These are phyloP conservation scores for Probosciger aterrimus DNA, from an alignment of 2,113 vertebrate species.

Conservation along the genomic window DNA sequence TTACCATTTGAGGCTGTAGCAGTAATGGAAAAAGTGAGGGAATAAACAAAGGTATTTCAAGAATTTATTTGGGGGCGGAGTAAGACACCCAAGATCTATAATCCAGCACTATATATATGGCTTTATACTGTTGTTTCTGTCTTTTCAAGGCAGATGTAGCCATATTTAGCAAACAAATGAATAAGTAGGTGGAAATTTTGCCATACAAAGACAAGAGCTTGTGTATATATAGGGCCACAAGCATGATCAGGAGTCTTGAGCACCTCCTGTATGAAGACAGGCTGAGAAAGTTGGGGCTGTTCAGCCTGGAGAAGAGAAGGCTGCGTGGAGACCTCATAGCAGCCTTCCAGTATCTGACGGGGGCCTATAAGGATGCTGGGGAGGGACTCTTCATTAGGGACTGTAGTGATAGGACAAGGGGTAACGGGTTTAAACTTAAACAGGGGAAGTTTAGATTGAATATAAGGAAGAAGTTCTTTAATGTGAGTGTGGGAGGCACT, in stretches of 20 bases:
- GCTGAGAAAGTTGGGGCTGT: not conserved
- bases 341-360: too few relatives aligned
- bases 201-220: not conserved
- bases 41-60: not conserved
- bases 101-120: not conserved
- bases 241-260: not conserved
- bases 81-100: not conserved
- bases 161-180: not conserved
- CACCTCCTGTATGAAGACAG: not conserved
- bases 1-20: not conserved
- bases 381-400: not conserved
- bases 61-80: not conserved
- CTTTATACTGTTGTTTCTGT: not conserved
- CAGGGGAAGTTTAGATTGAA: too few relatives aligned
- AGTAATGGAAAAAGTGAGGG: not conserved
- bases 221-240: not conserved
- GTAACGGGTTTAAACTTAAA: too few relatives aligned
- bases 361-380: not conserved
- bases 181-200: not conserved
- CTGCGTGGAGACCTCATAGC: not conserved
- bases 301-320: not conserved
- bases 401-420: too few relatives aligned
- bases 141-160: not conserved
- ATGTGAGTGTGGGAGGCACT: too few relatives aligned
- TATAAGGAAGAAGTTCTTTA: not conserved